Percentiles rank a stretch among this genome's conserved stretches.
phyloP scores from a whole-genome alignment of 2,797 vertebrate genomes.

The Phataginus tetradactyla region DNA sequence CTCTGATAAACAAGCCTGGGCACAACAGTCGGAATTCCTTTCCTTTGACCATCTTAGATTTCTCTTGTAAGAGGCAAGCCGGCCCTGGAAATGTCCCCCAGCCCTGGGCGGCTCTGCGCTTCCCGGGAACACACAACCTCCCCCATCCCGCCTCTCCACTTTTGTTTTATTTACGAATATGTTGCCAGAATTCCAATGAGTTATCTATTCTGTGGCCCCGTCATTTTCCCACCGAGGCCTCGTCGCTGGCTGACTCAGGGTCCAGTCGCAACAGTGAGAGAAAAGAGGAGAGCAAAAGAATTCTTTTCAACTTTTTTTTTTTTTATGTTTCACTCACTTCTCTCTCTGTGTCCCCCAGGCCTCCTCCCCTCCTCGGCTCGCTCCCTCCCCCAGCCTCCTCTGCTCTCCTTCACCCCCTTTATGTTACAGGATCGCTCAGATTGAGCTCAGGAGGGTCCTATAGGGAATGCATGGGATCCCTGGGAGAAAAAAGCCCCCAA shows the following conservation, averaged over 20 bases:
- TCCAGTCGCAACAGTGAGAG: conserved; percentile 85
- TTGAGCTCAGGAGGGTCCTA: conserved; percentile 92
- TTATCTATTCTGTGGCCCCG: conserved; percentile 89
- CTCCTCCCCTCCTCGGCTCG: conserved; percentile 81
- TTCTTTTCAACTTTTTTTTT: conserved; percentile 86
- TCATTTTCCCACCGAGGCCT: conserved; percentile 91
- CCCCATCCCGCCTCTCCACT: conserved; percentile 74
- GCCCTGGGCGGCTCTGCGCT: background rate
- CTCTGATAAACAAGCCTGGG: conserved; percentile 48
- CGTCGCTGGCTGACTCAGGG: conserved; percentile 86
- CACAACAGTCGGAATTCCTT: conserved; percentile 68
- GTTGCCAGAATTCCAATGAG: conserved; percentile 90
- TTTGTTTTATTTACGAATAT: conserved; percentile 90
- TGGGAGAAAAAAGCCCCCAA: conserved; percentile 94
- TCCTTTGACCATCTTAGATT: conserved; percentile 74
- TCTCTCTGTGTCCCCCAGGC: conserved; percentile 76
- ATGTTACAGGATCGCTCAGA: conserved; percentile 93
- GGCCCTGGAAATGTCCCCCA: conserved; percentile 38
- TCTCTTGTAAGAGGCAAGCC: conserved; percentile 68
- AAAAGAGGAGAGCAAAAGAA: conserved; percentile 89
- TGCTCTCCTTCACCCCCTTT: conserved; percentile 92
- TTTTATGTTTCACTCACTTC: conserved; percentile 84
- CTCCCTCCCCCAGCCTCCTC: conserved; percentile 83
- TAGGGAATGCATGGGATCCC: conserved; percentile 90
- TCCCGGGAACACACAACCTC: background rate